These are phyloP conservation scores for Laothoe populi DNA, from an alignment of 2,888 invertebrate genomes.

Conservation along the genomic window DNA sequence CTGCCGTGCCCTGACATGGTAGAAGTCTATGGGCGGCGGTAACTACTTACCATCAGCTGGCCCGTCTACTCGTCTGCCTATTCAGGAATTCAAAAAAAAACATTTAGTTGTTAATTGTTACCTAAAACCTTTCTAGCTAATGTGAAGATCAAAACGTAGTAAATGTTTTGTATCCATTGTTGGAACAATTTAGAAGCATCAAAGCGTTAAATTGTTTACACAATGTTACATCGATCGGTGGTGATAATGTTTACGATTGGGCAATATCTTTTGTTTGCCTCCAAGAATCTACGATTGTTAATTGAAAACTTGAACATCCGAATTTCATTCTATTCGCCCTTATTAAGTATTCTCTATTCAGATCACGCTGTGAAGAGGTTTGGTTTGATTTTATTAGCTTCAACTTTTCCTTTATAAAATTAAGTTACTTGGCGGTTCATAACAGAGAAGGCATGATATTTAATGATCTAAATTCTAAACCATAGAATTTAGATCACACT, in stretches of 20 bases:
- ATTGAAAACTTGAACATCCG: background rate
- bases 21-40: too few species aligned
- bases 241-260: background rate
- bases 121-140: background rate
- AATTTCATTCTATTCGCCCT: background rate
- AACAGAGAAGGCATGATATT: too few species aligned
- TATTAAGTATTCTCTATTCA: background rate
- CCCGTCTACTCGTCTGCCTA: too few species aligned
- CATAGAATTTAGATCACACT: too few species aligned
- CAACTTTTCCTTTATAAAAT: background rate
- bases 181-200: background rate
- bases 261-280: constrained; percentile 16
- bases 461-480: too few species aligned
- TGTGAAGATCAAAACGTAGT: background rate
- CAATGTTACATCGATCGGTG: constrained; percentile 7
- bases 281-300: background rate
- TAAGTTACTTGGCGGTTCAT: too few species aligned
- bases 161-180: background rate
- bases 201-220: constrained; percentile 14
- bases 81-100: too few species aligned
- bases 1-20: too few species aligned
- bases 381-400: background rate
- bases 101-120: too few species aligned
- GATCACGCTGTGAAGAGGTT: background rate
- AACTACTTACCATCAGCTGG: too few species aligned